A percentile compares a stretch with the other conserved stretches of the same genome.
Evolutionary conservation across 2,888 invertebrate species (phyloP).

Genomic region (Idaea biselata): DNA sequence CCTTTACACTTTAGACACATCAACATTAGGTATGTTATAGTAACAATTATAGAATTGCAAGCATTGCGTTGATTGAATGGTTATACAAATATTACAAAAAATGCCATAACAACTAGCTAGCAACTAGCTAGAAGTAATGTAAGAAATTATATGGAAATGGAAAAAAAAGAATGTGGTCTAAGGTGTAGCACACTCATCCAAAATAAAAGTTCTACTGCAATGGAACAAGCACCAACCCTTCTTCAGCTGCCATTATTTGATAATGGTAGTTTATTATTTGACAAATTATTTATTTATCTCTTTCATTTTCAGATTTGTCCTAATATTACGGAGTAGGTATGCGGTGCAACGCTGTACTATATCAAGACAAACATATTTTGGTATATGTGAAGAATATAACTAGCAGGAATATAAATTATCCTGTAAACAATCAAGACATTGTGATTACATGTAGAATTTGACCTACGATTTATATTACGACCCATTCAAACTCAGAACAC

Average conservation of each 20-base stretch:
- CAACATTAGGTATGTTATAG: too few species aligned
- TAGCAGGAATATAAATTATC: slow-evolving; percentile 64
- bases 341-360: slow-evolving; percentile 65
- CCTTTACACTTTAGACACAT: too few species aligned
- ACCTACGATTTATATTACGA: slow-evolving; percentile 50
- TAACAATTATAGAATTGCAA: too few species aligned
- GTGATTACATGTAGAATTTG: slow-evolving; percentile 65
- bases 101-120: too few species aligned
- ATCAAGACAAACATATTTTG: slow-evolving; percentile 81
- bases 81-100: too few species aligned
- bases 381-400: slow-evolving; percentile 78
- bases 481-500: slow-evolving; percentile 15
- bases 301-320: slow-evolving; percentile 72
- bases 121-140: too few species aligned
- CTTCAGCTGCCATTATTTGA: neutral
- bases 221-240: too few species aligned
- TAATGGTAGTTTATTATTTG: neutral
- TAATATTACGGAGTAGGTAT: slow-evolving; percentile 58
- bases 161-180: too few species aligned
- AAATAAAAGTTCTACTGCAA: too few species aligned
- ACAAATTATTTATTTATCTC: slow-evolving; percentile 7
- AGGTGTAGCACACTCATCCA: too few species aligned
- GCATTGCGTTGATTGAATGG: too few species aligned
- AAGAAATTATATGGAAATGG: too few species aligned
- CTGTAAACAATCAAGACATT: slow-evolving; percentile 57